phyloP scores from a whole-genome alignment of 2,888 invertebrate genomes.

The Mellilla xanthometata region DNA sequence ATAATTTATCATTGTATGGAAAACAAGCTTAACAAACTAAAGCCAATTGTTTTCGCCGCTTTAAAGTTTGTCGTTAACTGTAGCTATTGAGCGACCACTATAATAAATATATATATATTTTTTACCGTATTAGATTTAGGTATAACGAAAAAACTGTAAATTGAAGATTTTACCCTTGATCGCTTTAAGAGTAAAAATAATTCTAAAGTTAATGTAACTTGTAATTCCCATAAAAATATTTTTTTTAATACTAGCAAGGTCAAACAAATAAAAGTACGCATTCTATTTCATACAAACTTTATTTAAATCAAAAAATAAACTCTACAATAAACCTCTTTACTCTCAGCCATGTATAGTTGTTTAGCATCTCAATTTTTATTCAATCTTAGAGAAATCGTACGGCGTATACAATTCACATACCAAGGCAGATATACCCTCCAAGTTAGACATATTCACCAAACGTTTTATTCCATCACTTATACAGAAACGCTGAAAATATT shows the following conservation, averaged over 20 bases:
- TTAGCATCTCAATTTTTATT: slow-evolving; percentile 56
- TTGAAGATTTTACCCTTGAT: too few species aligned
- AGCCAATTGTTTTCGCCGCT: too few species aligned
- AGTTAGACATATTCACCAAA: slow-evolving; percentile 2
- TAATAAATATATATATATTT: too few species aligned
- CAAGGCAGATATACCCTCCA: slow-evolving; percentile 35
- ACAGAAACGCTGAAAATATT: slow-evolving; percentile 26
- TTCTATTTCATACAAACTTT: slow-evolving; percentile 78
- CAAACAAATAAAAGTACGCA: slow-evolving; percentile 1
- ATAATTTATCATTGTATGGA: too few species aligned
- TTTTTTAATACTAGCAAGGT: neutral
- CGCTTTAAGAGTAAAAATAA: too few species aligned
- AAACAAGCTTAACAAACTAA: too few species aligned
- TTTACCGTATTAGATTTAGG: too few species aligned
- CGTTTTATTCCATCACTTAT: slow-evolving; percentile 19
- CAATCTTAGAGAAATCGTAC: slow-evolving; percentile 18
- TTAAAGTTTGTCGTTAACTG: too few species aligned
- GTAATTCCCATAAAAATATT: too few species aligned
- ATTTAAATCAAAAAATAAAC: slow-evolving; percentile 83
- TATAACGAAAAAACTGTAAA: too few species aligned
- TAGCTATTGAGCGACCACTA: too few species aligned
- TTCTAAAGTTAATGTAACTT: too few species aligned
- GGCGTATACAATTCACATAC: slow-evolving; percentile 16
- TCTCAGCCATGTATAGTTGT: slow-evolving; percentile 71
- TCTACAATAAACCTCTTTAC: slow-evolving; percentile 75